Evolutionary conservation across 2,888 invertebrate species (phyloP).

Genomic region (Orthosia gothica): DNA sequence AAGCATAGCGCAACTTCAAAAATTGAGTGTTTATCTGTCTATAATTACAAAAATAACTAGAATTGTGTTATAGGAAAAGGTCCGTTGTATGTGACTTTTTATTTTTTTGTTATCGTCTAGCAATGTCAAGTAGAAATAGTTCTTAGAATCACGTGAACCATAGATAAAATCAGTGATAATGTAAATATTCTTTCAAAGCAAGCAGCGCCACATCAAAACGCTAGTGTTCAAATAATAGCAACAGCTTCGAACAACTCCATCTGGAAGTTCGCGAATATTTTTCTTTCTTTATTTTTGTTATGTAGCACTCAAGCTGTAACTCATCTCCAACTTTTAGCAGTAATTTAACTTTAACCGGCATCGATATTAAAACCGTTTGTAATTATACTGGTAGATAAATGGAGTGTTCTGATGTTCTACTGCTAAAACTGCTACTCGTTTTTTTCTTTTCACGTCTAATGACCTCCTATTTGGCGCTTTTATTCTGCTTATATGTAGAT

Average conservation of each 20-base stretch:
- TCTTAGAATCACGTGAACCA: too few relatives aligned
- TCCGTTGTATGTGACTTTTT: too few relatives aligned
- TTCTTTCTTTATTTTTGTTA: conserved; percentile 41
- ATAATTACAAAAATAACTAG: too few relatives aligned
- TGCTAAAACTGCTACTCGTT: background rate
- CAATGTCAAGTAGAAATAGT: background rate
- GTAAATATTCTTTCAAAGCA: background rate
- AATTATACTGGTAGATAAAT: background rate
- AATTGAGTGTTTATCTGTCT: too few relatives aligned
- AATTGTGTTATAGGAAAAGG: too few relatives aligned
- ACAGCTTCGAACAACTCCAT: conserved; percentile 17
- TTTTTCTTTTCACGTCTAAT: too few relatives aligned
- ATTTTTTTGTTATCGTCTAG: too few relatives aligned
- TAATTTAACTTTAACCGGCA: conserved; percentile 49
- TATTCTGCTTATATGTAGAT: too few relatives aligned
- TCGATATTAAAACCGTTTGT: conserved; percentile 21
- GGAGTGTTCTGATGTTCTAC: background rate
- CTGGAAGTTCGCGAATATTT: conserved; percentile 41
- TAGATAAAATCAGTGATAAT: background rate
- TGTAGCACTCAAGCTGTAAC: conserved; percentile 22
- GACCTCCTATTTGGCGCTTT: too few relatives aligned
- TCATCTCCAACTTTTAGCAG: conserved; percentile 36
- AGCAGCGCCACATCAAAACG: background rate
- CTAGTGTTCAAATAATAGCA: conserved; percentile 14
- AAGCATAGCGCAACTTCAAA: too few relatives aligned